A percentile compares a stretch with the other conserved stretches of the same genome.
Conservation (phyloP, 2,113 vertebrate species). For the Taurulus bubalis region DNA sequence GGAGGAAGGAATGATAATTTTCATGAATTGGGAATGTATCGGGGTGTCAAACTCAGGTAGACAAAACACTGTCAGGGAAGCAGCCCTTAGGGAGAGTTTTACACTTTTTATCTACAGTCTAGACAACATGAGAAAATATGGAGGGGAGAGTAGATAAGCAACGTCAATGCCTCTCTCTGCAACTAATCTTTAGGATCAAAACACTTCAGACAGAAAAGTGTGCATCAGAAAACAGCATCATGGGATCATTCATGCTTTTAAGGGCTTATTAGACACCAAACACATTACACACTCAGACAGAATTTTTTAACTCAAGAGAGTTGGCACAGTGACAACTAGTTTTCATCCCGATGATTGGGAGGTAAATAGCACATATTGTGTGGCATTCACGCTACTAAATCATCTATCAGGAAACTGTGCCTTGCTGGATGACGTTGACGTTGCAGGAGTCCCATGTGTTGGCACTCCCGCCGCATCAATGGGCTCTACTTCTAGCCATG, state of each 20-base stretch:
- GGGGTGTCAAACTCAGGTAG: not conserved
- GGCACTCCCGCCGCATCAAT: not conserved
- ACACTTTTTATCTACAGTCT: slow-evolving; percentile 16
- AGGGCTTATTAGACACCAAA: too few relatives aligned
- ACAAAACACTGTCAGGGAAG: slow-evolving; percentile 5
- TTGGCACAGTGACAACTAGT: not conserved
- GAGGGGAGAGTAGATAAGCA: not conserved
- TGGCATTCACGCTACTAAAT: not conserved
- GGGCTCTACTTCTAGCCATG: not conserved
- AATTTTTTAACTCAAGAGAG: not conserved
- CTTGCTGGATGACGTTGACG: not conserved
- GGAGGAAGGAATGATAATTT: slow-evolving; percentile 8
- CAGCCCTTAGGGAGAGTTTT: not conserved
- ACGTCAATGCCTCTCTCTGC: not conserved
- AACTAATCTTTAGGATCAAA: not conserved
- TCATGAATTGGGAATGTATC: slow-evolving; percentile 28
- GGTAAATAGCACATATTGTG: not conserved
- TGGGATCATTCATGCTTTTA: too few relatives aligned
- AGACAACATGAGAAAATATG: slow-evolving; percentile 7
- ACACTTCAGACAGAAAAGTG: not conserved
- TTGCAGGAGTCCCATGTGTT: not conserved
- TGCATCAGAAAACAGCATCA: not conserved
- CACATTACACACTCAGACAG: not conserved
- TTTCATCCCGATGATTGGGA: not conserved
- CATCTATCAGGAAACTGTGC: not conserved